Evolutionary conservation across 2,888 invertebrate species (phyloP).

Genomic region (Eupithecia inturbata): DNA sequence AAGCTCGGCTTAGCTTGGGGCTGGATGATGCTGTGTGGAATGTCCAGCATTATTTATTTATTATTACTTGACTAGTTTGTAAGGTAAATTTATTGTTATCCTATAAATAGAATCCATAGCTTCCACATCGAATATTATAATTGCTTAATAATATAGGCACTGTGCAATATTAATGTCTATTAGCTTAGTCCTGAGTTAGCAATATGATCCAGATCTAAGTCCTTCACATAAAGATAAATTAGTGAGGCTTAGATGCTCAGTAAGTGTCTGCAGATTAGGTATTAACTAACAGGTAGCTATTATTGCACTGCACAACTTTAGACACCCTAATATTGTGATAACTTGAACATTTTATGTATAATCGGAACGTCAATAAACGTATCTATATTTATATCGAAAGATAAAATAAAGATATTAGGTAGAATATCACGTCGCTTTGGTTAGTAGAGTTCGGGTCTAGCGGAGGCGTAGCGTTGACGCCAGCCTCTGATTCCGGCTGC

Average conservation of each 20-base stretch:
- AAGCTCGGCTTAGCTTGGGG: too few relatives aligned
- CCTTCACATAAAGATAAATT: background rate
- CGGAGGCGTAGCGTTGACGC: conserved; percentile 61
- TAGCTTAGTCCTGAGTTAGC: conserved; percentile 6
- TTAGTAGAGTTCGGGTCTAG: conserved; percentile 46
- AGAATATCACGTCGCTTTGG: conserved; percentile 28
- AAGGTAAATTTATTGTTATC: background rate
- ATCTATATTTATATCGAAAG: background rate
- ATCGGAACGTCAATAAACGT: background rate
- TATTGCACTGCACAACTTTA: background rate
- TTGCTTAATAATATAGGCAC: background rate
- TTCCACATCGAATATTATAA: background rate
- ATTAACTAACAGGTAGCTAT: background rate
- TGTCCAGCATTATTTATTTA: too few relatives aligned
- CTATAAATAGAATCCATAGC: background rate
- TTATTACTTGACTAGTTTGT: too few relatives aligned
- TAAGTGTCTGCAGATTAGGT: background rate
- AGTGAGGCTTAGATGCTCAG: conserved; percentile 4
- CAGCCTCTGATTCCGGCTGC: conserved; percentile 72
- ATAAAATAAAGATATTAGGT: conserved; percentile 19
- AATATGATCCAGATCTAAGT: background rate
- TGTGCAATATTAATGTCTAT: background rate
- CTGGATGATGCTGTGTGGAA: too few relatives aligned
- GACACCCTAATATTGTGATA: background rate
- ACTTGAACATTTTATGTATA: background rate